Evolutionary conservation across 2,113 vertebrate species (phyloP).

Genomic region (Onychostoma macrolepis): DNA sequence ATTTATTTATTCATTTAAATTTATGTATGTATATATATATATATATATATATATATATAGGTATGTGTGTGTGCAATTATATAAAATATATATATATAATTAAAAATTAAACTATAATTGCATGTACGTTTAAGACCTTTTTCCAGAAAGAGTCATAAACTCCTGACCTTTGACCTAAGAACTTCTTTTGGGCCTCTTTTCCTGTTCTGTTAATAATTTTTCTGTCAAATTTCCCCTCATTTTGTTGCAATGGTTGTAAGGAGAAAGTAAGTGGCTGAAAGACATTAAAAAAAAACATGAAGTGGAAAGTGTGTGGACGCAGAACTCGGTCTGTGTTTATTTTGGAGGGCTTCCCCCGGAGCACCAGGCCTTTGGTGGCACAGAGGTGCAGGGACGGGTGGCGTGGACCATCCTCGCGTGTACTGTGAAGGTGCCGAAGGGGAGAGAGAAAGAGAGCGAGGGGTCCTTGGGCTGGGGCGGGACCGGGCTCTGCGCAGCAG

Average conservation of each 20-base stretch:
- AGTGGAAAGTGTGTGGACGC: slow-evolving; percentile 58
- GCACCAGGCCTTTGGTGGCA: slow-evolving; percentile 54
- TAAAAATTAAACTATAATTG: too few relatives aligned
- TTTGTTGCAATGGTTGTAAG: not conserved
- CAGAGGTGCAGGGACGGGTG: slow-evolving; percentile 55
- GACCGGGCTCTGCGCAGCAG: slow-evolving; percentile 50
- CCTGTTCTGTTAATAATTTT: not conserved
- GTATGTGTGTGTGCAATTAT: too few relatives aligned
- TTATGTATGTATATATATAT: too few relatives aligned
- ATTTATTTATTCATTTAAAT: too few relatives aligned
- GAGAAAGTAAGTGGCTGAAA: not conserved
- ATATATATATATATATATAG: too few relatives aligned
- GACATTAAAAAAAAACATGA: not conserved
- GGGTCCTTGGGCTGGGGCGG: slow-evolving; percentile 33
- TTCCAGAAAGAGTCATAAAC: not conserved
- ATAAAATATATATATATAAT: too few relatives aligned
- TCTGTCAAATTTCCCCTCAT: not conserved
- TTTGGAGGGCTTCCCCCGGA: slow-evolving; percentile 67
- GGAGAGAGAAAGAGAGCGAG: not conserved
- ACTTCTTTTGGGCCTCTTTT: not conserved
- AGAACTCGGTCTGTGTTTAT: slow-evolving; percentile 75
- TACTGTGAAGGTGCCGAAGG: slow-evolving; percentile 61
- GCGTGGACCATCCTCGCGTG: slow-evolving; percentile 47
- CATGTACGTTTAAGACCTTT: too few relatives aligned
- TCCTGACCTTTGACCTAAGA: not conserved